These are phyloP conservation scores for Dreissena rostriformis DNA, from an alignment of 1,140 invertebrate genomes.

Conservation along the genomic window DNA sequence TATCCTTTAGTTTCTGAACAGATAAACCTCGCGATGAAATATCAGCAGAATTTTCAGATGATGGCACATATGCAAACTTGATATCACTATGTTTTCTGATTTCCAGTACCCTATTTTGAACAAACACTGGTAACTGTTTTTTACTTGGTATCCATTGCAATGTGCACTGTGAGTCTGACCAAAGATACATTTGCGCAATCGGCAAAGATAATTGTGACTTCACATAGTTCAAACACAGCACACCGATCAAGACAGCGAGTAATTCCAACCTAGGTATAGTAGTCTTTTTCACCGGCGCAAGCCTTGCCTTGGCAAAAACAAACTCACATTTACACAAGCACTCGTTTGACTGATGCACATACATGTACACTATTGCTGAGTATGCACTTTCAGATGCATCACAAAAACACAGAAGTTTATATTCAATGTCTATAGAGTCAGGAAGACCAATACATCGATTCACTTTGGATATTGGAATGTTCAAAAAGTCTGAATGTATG, in stretches of 20 bases:
- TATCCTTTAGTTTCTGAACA: not conserved
- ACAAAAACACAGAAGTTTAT: not conserved
- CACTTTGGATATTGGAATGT: not conserved
- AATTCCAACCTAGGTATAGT: slow-evolving; percentile 4
- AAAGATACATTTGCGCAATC: not conserved
- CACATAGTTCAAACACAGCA: not conserved
- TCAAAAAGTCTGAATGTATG: not conserved
- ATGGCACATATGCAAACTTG: no score
- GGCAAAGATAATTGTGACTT: not conserved
- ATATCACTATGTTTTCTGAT: not conserved
- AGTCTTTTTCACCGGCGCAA: not conserved
- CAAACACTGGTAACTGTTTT: slow-evolving; percentile 2
- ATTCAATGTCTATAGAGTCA: not conserved
- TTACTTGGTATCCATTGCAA: not conserved
- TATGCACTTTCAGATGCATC: not conserved
- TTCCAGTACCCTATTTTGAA: not conserved
- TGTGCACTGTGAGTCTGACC: not conserved
- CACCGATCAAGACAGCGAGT: not conserved
- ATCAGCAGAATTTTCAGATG: no score
- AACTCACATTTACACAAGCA: not conserved
- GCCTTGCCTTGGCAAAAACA: not conserved
- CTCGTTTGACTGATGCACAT: not conserved
- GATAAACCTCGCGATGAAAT: no score
- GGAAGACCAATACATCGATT: not conserved
- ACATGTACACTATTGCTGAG: not conserved